phyloP scores from a whole-genome alignment of 2,888 invertebrate genomes.

The Antheraea yamamai region DNA sequence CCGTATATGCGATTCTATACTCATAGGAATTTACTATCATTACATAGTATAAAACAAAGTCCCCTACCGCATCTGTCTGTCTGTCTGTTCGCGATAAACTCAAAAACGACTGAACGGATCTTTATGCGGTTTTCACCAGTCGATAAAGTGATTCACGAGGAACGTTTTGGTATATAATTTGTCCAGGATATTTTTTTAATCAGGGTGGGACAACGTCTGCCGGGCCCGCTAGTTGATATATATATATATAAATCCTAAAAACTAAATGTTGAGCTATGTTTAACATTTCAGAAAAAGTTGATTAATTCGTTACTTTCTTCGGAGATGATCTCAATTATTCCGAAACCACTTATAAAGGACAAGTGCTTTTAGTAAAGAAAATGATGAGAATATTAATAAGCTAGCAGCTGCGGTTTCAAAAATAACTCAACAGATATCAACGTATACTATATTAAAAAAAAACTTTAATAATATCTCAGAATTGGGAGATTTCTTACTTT shows the following conservation, averaged over 20 bases:
- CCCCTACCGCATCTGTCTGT: too few relatives aligned
- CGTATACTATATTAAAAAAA: background rate
- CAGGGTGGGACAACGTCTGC: too few relatives aligned
- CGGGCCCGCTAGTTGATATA: too few relatives aligned
- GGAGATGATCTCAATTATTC: background rate
- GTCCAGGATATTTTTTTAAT: too few relatives aligned
- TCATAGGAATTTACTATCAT: too few relatives aligned
- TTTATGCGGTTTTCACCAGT: too few relatives aligned
- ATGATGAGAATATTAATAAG: slow-evolving; percentile 6
- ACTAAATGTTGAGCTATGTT: background rate
- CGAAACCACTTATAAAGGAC: background rate
- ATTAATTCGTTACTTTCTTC: background rate
- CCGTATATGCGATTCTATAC: too few relatives aligned
- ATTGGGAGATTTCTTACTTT: background rate
- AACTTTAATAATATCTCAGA: background rate
- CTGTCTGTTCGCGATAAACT: too few relatives aligned
- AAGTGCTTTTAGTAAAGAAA: slow-evolving; percentile 5
- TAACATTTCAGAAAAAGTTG: background rate
- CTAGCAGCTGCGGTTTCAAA: background rate
- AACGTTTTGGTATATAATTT: too few relatives aligned
- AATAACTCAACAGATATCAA: slow-evolving; percentile 1
- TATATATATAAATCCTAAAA: background rate
- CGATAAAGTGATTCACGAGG: too few relatives aligned
- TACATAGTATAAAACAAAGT: too few relatives aligned
- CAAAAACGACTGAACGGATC: too few relatives aligned